Conservation (phyloP, 53 echinoderm and acorn worm species). For the Zoroaster sp. region DNA sequence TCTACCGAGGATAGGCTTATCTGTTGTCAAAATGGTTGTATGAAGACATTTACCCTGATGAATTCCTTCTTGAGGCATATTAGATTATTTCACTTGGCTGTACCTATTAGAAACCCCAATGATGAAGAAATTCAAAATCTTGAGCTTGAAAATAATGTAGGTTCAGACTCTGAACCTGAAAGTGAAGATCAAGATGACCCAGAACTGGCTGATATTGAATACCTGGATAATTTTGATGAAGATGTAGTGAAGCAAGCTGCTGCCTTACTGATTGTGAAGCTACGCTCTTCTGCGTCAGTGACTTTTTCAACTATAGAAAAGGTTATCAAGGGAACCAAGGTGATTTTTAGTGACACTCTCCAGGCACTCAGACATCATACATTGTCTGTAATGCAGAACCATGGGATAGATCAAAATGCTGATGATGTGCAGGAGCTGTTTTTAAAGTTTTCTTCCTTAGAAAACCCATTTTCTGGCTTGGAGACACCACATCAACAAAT, state of each 20-base stretch:
- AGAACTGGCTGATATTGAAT: background rate
- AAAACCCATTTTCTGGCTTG: constrained; percentile 64
- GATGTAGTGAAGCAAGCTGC: background rate
- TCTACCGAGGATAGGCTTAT: too few species aligned
- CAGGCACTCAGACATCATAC: background rate
- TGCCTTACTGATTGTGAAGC: constrained; percentile 20
- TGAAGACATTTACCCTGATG: constrained; percentile 38
- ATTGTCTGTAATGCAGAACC: background rate
- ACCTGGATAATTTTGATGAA: background rate
- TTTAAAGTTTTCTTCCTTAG: constrained; percentile 17
- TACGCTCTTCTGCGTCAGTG: background rate
- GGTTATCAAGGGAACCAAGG: background rate
- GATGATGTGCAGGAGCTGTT: constrained; percentile 58
- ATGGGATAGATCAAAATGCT: constrained; percentile 40
- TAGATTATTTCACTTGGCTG: background rate
- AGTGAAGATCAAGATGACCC: background rate
- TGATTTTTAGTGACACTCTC: background rate
- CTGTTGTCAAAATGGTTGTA: constrained; percentile 52
- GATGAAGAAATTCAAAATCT: background rate
- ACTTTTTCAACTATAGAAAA: background rate
- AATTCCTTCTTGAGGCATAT: constrained; percentile 49
- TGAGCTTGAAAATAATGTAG: background rate
- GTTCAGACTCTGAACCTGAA: background rate
- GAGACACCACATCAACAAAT: constrained; percentile 62
- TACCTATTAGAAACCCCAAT: background rate